These are phyloP conservation scores for Psylliodes chrysocephalus DNA, from an alignment of 2,888 invertebrate genomes.

Conservation along the genomic window DNA sequence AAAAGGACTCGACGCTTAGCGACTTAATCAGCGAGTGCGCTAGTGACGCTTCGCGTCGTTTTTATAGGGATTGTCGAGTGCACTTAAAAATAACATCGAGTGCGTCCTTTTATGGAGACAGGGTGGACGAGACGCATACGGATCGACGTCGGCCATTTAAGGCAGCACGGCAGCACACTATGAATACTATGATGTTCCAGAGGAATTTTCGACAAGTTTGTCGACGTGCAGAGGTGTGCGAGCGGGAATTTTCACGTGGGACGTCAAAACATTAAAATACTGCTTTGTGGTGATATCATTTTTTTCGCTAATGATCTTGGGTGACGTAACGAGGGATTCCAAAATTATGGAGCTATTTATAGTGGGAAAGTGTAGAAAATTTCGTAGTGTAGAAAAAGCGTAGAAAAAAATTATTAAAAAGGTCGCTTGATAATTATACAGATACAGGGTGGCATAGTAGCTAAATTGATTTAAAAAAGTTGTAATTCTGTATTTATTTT, in stretches of 20 bases:
- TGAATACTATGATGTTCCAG: slow-evolving; percentile 36
- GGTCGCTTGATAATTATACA: too few relatives aligned
- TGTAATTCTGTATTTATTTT: too few relatives aligned
- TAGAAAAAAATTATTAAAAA: too few relatives aligned
- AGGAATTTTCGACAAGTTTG: slow-evolving; percentile 34
- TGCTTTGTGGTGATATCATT: background rate
- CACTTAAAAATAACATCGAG: slow-evolving; percentile 57
- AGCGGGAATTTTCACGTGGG: background rate
- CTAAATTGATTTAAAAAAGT: too few relatives aligned
- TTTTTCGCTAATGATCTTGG: background rate
- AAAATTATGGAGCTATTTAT: background rate
- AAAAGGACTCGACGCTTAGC: slow-evolving; percentile 37
- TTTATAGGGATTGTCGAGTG: slow-evolving; percentile 48
- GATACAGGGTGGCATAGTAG: too few relatives aligned
- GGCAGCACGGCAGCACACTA: too few relatives aligned
- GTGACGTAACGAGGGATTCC: background rate
- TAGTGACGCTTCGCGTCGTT: slow-evolving; percentile 33
- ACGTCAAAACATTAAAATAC: background rate
- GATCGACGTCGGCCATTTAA: slow-evolving; percentile 60
- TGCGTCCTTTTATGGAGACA: slow-evolving; percentile 61
- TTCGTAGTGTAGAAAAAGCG: background rate
- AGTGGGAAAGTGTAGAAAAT: background rate
- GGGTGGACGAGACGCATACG: slow-evolving; percentile 58
- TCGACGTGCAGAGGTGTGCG: slow-evolving; percentile 19
- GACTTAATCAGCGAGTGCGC: slow-evolving; percentile 35